Base-by-base conservation (phyloP, 2,888 invertebrate species). In the Acleris laterana region DNA sequence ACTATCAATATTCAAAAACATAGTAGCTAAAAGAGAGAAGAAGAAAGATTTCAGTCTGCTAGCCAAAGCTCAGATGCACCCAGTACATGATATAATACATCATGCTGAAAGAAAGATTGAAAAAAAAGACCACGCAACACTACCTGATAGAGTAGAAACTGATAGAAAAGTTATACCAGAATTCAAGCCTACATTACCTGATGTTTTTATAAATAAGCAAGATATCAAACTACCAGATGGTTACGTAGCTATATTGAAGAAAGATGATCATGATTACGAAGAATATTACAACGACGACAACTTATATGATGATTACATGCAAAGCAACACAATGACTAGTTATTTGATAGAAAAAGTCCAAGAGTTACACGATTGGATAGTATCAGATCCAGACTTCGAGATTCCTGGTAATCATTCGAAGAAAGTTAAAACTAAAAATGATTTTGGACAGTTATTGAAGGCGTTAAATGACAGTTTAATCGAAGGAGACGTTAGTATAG, bases 301-400 rank as follows among this genome's bases (percentile, higher is more conserved):
- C 46, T 62, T 91, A 0, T 93, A 93, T 61, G 89, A 93, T 1
- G 93, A 93, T 69, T 93, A 93, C 28, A 87, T 93, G 77, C 87
- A 92, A 64, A 91, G 89, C 5, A 91, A 90, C 22, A 83, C 92
- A 0, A 87, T 94, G 88, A 89, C 91, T 0, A 88, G 83, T 62
- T 94, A 93, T 61, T 72, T 94, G 0, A 92, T 94, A 57, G 93
- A 93, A 65, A 91, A 93, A 62, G 85, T 94, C 0, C 93, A 93
- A 66, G 94, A 94, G 3, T 69, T 94, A 0, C 91, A 94, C 66
- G 92, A 93, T 64, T 94, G 94, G 93, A 85, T 94, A 0, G 83
- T 83, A 0, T 75, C 83, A 0, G 93, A 93, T 61, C 82, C 88
- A 0, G 92, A 93, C 65, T 82, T 90, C 19, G 82, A 84, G 3